Evolutionary conservation across 1,140 invertebrate species (phyloP), one percentile per base, ranked within the genome.

Genomic region (Hycleus phaleratus): DNA sequence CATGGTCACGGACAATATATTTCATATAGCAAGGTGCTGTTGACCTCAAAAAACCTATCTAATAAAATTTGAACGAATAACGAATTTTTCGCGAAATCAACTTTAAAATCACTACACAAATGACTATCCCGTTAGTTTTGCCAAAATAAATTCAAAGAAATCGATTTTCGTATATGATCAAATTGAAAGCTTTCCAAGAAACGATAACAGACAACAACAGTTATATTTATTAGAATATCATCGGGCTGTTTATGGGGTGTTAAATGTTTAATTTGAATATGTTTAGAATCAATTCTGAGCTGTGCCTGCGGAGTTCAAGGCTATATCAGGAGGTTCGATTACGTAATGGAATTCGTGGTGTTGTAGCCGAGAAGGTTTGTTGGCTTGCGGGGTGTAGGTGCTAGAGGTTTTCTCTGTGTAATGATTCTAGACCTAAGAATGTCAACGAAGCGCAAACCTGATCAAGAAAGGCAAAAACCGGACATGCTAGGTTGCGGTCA

Each of bases 401-500:
- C 32, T 32, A 32, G 32, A 32, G 32, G 32, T 32, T 32, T 32
- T 32, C 32, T 32, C 4, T 32, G 32, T 32, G 32, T 32, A 32
- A 32, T 32, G 32, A 32, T 32, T 32, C 32, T 32, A 32, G 32
- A 55, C 54, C 57, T 32, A 32, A 32, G 32, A 32, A 32, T 32
- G 55, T 63, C 62, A 60, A 50, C 59, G 49, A 32, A 59, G 51
- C 56, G 59, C 60, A 59, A 64, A 65, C 63, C 63, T 62, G 60
- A 64, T 62, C 60, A 49, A 49, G 53, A 59, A 56, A 60, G 51
- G 54, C 49, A 57, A 40, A 58, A 66, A 63, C 61, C 64, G 61
- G 64, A 66, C 57, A 53, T 56, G 56, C 42, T 58, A 58, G 64
- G 64, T 66, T 60, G 64, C 59, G 64, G 64, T 66, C 64, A 66